A percentile compares a stretch with the other conserved stretches of the same genome.
Evolutionary conservation across 2,797 vertebrate genomes (phyloP).

Genomic region (Antennarius maculatus): DNA sequence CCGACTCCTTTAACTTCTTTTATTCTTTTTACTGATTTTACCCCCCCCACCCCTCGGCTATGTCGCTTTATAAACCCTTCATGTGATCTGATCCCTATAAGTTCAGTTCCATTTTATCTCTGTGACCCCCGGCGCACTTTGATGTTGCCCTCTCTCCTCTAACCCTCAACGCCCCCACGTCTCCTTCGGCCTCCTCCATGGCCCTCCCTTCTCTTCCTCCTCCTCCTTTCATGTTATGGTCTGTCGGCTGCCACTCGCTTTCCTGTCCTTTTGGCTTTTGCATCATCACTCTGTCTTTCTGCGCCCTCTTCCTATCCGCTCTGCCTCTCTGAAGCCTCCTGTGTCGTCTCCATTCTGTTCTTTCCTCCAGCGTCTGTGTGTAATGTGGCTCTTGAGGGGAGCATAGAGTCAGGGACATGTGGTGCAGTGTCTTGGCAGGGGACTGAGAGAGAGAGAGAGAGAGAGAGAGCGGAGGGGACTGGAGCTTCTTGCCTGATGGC

Average conservation of each 20-base stretch:
- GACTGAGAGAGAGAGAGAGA: conserved; percentile 28
- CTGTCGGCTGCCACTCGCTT: conserved; percentile 19
- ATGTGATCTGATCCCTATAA: conserved; percentile 33
- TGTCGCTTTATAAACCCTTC: conserved; percentile 35
- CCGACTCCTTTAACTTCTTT: background rate
- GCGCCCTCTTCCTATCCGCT: background rate
- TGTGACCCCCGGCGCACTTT: conserved; percentile 60
- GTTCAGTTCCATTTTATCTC: conserved; percentile 49
- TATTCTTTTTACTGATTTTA: conserved; percentile 3
- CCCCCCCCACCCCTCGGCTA: background rate
- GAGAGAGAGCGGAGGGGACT: conserved; percentile 3
- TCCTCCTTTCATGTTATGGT: conserved; percentile 1
- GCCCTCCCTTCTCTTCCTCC: background rate
- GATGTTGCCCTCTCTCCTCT: conserved; percentile 59
- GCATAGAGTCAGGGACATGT: conserved; percentile 61
- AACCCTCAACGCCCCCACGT: conserved; percentile 13
- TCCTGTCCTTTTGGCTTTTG: conserved; percentile 1
- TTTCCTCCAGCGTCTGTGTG: conserved; percentile 56
- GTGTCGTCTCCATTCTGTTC: conserved; percentile 5
- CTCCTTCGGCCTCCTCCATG: background rate
- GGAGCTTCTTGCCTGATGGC: conserved; percentile 53
- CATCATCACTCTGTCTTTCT: conserved; percentile 9
- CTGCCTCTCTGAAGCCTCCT: background rate
- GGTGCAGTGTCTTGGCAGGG: conserved; percentile 72
- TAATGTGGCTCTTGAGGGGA: conserved; percentile 69